These are phyloP conservation scores for Papilio helenus DNA, from an alignment of 1,140 invertebrate species.

Conservation along the genomic window DNA sequence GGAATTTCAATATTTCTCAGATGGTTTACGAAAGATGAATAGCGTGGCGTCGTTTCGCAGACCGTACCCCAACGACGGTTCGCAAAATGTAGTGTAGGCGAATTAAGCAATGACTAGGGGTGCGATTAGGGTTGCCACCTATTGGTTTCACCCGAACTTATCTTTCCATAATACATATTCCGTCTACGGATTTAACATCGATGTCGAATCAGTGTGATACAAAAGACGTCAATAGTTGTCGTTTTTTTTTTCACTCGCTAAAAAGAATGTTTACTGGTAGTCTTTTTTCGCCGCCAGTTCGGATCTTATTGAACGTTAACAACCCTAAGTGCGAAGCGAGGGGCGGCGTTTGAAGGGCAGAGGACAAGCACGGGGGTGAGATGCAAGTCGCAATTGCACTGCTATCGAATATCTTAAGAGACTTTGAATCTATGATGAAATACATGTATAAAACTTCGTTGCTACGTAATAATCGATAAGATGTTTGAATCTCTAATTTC, in stretches of 20 bases:
- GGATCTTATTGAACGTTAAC: not conserved
- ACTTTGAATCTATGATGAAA: constrained; percentile 13
- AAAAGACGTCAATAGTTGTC: not conserved
- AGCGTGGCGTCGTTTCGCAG: not conserved
- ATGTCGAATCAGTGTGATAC: not conserved
- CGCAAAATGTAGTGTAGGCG: constrained; percentile 24
- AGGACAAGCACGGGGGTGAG: not conserved
- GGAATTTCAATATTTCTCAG: not conserved
- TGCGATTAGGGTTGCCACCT: constrained; percentile 8
- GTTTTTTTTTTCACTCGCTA: not conserved
- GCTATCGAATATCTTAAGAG: constrained; percentile 10
- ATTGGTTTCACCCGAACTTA: not conserved
- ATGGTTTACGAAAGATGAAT: not conserved
- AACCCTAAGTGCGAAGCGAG: not conserved
- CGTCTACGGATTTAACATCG: not conserved
- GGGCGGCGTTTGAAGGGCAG: not conserved
- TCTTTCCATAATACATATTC: not conserved
- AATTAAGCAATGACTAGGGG: constrained; percentile 24
- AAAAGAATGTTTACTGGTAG: not conserved
- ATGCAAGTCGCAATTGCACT: not conserved
- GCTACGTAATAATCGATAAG: too few species aligned
- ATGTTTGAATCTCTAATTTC: too few species aligned
- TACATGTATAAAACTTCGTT: constrained; percentile 3
- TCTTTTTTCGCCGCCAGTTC: too few species aligned
- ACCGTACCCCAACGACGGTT: not conserved